Conservation (phyloP, 2,113 vertebrate species). For the Typhlomys cinereus region DNA sequence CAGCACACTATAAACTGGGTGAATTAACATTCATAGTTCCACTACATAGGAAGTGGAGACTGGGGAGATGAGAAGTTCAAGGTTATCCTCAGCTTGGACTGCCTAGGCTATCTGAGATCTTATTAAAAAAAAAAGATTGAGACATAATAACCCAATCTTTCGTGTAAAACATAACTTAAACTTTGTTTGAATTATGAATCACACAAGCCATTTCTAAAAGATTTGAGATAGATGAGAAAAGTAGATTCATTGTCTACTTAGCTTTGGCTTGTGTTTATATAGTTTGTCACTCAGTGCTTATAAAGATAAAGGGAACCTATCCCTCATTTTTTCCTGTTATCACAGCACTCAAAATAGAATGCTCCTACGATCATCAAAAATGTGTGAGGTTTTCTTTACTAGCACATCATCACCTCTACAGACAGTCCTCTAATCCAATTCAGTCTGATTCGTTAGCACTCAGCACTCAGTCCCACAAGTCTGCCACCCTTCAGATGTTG, state of each 20-base stretch:
- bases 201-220: background rate
- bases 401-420: background rate
- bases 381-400: background rate
- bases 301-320: background rate
- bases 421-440: background rate
- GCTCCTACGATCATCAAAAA: background rate
- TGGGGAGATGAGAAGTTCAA: background rate
- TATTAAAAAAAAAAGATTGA: background rate
- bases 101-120: background rate
- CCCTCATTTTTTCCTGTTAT: background rate
- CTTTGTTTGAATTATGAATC: slow-evolving; percentile 17
- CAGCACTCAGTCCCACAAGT: background rate
- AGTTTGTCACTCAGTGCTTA: background rate
- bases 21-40: background rate
- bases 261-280: background rate
- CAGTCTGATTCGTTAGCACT: background rate
- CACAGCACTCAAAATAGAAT: background rate
- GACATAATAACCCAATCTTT: background rate
- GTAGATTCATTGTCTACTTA: background rate
- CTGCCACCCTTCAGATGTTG: background rate
- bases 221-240: slow-evolving; percentile 22
- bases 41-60: background rate
- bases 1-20: background rate
- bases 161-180: no score
- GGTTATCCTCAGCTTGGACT: background rate